Evolutionary conservation across 2,113 vertebrate species (phyloP).

Genomic region (Syrmaticus mikado): DNA sequence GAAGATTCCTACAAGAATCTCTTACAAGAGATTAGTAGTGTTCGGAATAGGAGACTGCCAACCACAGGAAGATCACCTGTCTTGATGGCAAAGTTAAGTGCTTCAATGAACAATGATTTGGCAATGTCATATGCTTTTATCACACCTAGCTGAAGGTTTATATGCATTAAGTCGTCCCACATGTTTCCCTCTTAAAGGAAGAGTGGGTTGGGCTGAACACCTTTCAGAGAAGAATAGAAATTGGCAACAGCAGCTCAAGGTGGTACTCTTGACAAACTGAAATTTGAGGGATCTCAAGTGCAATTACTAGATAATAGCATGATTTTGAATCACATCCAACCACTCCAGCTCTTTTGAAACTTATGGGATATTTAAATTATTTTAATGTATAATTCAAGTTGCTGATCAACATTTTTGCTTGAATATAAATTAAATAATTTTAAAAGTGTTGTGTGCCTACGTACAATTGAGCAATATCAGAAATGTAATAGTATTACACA

Average conservation of each 20-base stretch:
- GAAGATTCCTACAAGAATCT: accelerated
- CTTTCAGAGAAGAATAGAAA: background rate
- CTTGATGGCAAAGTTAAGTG: background rate
- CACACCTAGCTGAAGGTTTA: background rate
- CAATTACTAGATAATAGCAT: background rate
- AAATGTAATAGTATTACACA: background rate
- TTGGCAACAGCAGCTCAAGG: background rate
- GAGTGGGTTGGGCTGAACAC: background rate
- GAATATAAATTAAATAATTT: background rate
- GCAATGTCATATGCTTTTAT: background rate
- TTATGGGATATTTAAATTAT: background rate
- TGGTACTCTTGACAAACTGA: background rate
- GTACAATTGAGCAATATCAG: background rate
- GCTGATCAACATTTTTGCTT: background rate
- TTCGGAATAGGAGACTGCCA: background rate
- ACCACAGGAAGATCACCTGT: background rate
- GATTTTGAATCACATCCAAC: background rate
- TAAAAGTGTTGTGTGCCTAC: background rate
- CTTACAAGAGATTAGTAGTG: background rate
- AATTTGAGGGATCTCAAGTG: background rate
- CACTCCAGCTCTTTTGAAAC: background rate
- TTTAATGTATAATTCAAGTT: background rate
- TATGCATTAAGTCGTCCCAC: background rate
- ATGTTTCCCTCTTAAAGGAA: background rate
- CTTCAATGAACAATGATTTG: background rate